Percentiles rank a stretch among this genome's conserved stretches.
Conservation (phyloP, 2,888 invertebrate species). For the Hybos culiciformis region DNA sequence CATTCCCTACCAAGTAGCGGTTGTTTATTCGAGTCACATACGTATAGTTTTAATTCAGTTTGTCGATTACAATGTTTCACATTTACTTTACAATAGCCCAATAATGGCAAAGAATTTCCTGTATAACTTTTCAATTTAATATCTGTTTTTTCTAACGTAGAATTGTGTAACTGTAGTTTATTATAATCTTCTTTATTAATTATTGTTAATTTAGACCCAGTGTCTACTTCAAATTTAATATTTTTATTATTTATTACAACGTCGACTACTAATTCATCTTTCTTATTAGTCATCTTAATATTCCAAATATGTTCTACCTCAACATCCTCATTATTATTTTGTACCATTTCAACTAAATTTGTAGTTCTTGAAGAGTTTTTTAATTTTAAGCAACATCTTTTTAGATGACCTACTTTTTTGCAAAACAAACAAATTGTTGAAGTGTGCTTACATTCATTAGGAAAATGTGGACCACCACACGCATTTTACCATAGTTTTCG, state of each 20-base stretch:
- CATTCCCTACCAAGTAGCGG: slow-evolving; percentile 19
- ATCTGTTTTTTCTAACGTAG: slow-evolving; percentile 1
- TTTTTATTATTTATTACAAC: background rate
- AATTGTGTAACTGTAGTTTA: background rate
- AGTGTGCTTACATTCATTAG: background rate
- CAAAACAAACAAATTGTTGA: background rate
- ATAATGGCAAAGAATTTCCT: slow-evolving; percentile 8
- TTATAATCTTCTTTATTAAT: background rate
- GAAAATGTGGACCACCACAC: background rate
- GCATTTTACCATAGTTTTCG: background rate
- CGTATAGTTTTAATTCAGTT: slow-evolving; percentile 11
- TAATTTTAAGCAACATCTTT: background rate
- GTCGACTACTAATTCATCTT: no score
- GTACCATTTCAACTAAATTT: no score
- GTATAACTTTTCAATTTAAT: slow-evolving; percentile 13
- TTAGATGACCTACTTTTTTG: background rate
- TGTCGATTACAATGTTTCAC: background rate
- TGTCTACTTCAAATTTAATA: background rate
- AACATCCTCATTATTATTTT: background rate
- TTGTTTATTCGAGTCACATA: slow-evolving; percentile 14
- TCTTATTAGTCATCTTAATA: no score
- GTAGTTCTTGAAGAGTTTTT: no score
- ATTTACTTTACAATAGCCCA: slow-evolving; percentile 12
- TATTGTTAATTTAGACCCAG: background rate
- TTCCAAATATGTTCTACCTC: background rate